Base-by-base conservation (phyloP, 2,113 vertebrate species). In the Dermatemys mawii region DNA sequence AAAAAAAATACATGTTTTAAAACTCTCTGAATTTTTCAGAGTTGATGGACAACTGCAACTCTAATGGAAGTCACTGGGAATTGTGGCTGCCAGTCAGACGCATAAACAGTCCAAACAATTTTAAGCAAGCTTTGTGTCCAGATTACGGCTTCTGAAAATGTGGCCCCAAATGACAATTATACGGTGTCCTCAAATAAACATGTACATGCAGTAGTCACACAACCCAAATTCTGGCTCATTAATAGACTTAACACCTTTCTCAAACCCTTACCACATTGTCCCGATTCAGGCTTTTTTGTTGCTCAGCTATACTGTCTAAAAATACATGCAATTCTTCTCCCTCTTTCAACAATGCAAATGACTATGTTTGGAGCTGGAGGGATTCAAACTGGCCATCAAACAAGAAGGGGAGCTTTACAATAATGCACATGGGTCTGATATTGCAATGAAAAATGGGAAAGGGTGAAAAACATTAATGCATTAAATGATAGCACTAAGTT, bases 361-460 rank as follows among this genome's bases (percentile, higher is more conserved):
- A 95, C 78, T 92, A 84, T 93, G 50, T 8, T 38, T 41, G 2
- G 83, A 70, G 1, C n/a, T 27, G 3, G 0, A 0, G 60, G 12
- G 51, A 8, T 19, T 82, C 14, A 76, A 38, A 1, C 57, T 48
- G 53, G 44, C 5, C 84, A 88, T 3, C 1, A 8, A 11, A 14
- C 0, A 53, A 46, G 24, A 67, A 57, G 76, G 54, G 80, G 38
- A 75, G 11, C 38, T 41, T 73, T 73, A 73, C 21, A 38, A 73
- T 26, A 22, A 38, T 10, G 86, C 0, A 2, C 1, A 50, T 1
- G 14, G 83, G 76, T 26, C 48, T 19, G 1, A 3, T 46, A 55
- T 5, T 78, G 83, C 79, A 35, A 0, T 0, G 1, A 76, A n/a
- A 75, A 11, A 29, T 10, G 29, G 46, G 0, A 12, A 3, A 0